Base-by-base conservation (phyloP, 2,113 vertebrate genomes). In the Misgurnus mizolepis region DNA sequence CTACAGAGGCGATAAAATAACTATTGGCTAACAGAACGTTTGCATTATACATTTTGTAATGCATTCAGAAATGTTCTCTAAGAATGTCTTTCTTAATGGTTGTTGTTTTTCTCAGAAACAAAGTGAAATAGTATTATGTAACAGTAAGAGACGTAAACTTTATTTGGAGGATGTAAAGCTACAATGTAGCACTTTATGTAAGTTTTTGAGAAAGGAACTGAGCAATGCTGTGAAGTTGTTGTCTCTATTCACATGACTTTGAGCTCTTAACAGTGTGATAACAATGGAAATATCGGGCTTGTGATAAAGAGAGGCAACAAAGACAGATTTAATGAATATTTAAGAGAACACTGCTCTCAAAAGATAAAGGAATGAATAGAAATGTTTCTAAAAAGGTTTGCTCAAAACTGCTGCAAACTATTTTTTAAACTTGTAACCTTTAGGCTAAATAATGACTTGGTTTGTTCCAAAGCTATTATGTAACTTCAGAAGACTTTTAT, bases 311-410 rank as follows among this genome's bases (percentile, higher is more conserved):
- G 71, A 64, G 55, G 64, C 60, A 53, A 39, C 17, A 61, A 40
- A 60, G 79, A 58, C 50, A 45, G 47, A 71, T 67, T 72, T 73
- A 68, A 78, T 80, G 62, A 77, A 82, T 86, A 82, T 78, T 76
- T 68, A 71, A 60, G 67, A 12, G 56, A 78, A 73, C 73, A 50
- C 8, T 39, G 65, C n/a, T 78, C 11, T 53, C 64, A 56, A 58
- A 40, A 55, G 27, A 71, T 64, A 4, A 49, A 50, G 18, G 8
- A 40, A 11, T 69, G 5, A 40, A 22, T 50, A 45, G 49, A 18
- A 8, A 56, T 9, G 4, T 41, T 11, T 5, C 12, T 9, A 60
- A 71, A 66, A 61, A 45, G 12, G 27, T 79, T 49, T 49, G 22
- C 43, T n/a, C 65, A 7, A 8, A 45, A 45, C 43, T 45, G 8